phyloP scores from a whole-genome alignment of 2,888 invertebrate species.

The Dryocosmus kuriphilus region DNA sequence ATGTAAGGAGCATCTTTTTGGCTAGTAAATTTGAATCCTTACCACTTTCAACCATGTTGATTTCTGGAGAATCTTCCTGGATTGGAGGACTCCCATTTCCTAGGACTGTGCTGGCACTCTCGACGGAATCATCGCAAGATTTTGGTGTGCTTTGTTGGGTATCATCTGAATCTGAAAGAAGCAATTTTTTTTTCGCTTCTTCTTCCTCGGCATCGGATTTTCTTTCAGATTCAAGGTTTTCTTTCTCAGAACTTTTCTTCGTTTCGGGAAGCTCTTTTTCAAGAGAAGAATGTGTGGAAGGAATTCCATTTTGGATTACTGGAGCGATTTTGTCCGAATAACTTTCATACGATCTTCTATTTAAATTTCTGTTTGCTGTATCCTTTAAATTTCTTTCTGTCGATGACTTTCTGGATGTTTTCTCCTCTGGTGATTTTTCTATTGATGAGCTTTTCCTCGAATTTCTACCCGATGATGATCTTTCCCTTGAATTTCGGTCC shows the following conservation, averaged over 20 bases:
- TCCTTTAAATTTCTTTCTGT: not conserved
- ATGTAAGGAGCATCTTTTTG: constrained; percentile 14
- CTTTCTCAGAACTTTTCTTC: not conserved
- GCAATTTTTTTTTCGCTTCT: constrained; percentile 48
- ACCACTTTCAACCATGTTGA: not conserved
- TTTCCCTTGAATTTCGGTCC: not conserved
- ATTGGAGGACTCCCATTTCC: not conserved
- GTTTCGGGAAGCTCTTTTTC: not conserved
- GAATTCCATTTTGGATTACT: not conserved
- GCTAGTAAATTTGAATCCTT: constrained; percentile 22
- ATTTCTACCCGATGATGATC: not conserved
- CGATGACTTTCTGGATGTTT: not conserved
- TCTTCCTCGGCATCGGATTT: constrained; percentile 37
- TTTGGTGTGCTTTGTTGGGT: not conserved
- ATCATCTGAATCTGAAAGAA: constrained; percentile 59
- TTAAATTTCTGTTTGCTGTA: not conserved
- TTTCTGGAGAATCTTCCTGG: not conserved
- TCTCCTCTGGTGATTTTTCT: not conserved
- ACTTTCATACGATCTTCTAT: not conserved
- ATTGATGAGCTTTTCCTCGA: not conserved
- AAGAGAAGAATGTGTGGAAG: not conserved
- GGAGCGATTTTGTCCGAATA: not conserved
- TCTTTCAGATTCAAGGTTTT: not conserved
- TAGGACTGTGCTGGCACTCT: not conserved
- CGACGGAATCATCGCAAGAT: not conserved